Evolutionary conservation across 1,140 invertebrate species (phyloP).

Genomic region (Proales similis): DNA sequence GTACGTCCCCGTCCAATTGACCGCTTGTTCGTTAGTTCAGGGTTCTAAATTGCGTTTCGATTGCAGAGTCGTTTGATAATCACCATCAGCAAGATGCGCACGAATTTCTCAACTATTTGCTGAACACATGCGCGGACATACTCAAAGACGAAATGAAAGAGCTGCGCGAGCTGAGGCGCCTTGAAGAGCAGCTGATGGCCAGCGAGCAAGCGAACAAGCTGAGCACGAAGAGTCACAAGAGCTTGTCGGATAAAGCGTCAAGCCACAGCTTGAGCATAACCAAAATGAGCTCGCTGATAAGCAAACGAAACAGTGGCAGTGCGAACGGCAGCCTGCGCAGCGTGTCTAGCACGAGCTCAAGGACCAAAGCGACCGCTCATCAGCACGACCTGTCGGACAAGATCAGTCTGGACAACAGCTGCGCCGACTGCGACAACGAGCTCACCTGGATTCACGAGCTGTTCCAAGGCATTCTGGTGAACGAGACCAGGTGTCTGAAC

Average conservation of each 20-base stretch:
- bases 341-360: conserved; percentile 31
- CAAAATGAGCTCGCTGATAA: neutral
- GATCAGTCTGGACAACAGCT: neutral
- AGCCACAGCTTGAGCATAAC: neutral
- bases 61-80: conserved; percentile 95
- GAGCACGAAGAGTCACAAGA: conserved; percentile 29
- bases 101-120: conserved; percentile 96
- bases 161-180: conserved; percentile 3
- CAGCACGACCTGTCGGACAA: conserved; percentile 39
- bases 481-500: conserved; percentile 96
- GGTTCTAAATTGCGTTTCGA: conserved; percentile 39
- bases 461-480: conserved; percentile 96
- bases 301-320: conserved; percentile 39
- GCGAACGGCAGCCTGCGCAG: conserved; percentile 39
- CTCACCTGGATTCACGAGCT: conserved; percentile 99
- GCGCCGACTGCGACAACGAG: conserved; percentile 59
- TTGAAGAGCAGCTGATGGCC: too few species aligned
- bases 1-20: conserved; percentile 53
- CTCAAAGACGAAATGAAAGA: conserved; percentile 37
- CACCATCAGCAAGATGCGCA: conserved; percentile 99
- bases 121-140: conserved; percentile 68
- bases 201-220: neutral
- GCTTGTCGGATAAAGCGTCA: neutral
- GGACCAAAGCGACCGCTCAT: conserved; percentile 38
- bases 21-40: neutral